phyloP scores from a whole-genome alignment of 2,888 invertebrate species.

The Frankliniella intonsa region DNA sequence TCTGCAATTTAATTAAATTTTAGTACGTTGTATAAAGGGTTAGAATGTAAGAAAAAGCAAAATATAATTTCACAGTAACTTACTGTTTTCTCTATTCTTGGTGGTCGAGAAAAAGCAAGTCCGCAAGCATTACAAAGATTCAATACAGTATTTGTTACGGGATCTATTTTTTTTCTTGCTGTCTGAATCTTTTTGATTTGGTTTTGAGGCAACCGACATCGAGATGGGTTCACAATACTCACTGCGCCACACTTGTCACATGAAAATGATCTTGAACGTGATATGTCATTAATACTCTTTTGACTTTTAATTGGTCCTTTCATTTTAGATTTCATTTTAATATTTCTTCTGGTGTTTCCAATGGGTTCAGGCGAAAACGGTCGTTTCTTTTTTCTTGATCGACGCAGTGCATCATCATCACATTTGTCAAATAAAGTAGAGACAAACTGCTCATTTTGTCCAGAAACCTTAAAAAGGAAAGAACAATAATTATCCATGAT shows the following conservation, averaged over 20 bases:
- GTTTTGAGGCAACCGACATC: background rate
- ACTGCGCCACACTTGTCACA: background rate
- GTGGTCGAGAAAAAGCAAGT: background rate
- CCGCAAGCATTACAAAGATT: slow-evolving; percentile 4
- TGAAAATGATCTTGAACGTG: background rate
- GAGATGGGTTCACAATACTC: background rate
- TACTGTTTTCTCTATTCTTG: background rate
- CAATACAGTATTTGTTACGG: background rate
- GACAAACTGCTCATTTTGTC: too few species aligned
- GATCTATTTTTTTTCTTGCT: background rate
- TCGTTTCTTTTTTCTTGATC: background rate
- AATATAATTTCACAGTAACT: background rate
- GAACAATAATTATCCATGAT: too few species aligned
- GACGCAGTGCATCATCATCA: background rate
- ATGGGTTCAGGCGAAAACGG: background rate
- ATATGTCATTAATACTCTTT: background rate
- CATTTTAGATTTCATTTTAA: background rate
- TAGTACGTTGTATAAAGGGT: background rate
- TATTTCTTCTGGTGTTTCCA: background rate
- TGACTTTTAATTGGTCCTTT: background rate
- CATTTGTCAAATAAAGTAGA: too few species aligned
- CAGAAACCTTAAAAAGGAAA: too few species aligned
- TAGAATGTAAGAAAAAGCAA: background rate
- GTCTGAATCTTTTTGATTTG: background rate
- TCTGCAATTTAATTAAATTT: background rate